These are phyloP conservation scores for Hemitrygon akajei DNA, from an alignment of 2,797 vertebrate species.

Conservation along the genomic window DNA sequence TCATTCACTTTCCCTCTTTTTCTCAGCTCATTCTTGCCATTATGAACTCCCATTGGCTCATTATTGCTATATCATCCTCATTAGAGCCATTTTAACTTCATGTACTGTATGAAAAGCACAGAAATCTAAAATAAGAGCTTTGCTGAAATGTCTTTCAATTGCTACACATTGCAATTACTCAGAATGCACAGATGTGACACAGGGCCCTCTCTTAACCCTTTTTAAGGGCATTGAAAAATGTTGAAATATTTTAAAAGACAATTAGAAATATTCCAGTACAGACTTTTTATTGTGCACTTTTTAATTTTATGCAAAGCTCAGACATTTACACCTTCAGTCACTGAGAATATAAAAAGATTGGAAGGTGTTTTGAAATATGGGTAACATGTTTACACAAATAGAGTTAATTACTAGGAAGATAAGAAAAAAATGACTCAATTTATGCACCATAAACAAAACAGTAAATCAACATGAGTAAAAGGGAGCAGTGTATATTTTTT, in stretches of 20 bases:
- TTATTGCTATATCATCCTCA: not conserved
- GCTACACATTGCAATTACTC: not conserved
- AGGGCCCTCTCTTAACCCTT: not conserved
- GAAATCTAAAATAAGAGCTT: not conserved
- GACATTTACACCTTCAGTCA: not conserved
- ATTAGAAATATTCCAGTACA: not conserved
- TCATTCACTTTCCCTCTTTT: not conserved
- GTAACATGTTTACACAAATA: too few relatives aligned
- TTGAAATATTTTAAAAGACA: not conserved
- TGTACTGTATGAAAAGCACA: not conserved
- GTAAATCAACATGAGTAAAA: not conserved
- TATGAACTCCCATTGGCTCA: not conserved
- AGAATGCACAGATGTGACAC: not conserved
- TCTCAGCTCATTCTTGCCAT: not conserved
- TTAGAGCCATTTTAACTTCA: not conserved
- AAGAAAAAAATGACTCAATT: not conserved
- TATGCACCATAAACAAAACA: not conserved
- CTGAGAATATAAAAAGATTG: not conserved
- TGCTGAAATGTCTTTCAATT: not conserved
- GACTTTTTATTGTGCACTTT: not conserved
- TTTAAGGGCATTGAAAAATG: not conserved
- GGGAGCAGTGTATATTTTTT: not conserved
- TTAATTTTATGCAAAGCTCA: not conserved
- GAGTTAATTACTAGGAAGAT: not conserved
- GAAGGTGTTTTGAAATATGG: not conserved